These are phyloP conservation scores for Acleris laterana DNA, from an alignment of 2,888 invertebrate genomes.

Conservation along the genomic window DNA sequence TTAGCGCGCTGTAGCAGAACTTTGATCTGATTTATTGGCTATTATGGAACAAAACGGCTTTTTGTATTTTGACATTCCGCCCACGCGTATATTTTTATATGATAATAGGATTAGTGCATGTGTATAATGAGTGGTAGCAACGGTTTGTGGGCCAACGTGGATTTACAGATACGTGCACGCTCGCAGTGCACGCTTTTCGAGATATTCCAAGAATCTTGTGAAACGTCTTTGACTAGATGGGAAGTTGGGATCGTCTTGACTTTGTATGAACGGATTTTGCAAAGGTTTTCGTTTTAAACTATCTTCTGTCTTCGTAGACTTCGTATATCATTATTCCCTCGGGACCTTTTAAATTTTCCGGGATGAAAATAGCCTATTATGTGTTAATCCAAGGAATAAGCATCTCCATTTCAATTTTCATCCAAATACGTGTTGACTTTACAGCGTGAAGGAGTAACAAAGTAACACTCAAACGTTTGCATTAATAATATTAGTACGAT, in stretches of 20 bases:
- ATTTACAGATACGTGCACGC: slow-evolving; percentile 13
- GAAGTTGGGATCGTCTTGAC: neutral
- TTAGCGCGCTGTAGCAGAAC: slow-evolving; percentile 52
- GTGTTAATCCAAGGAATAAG: too few relatives aligned
- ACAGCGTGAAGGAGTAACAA: too few relatives aligned
- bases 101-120: slow-evolving; percentile 49
- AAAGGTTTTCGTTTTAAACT: too few relatives aligned
- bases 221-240: neutral
- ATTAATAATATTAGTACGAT: too few relatives aligned
- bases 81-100: slow-evolving; percentile 61
- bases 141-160: slow-evolving; percentile 12
- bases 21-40: slow-evolving; percentile 63
- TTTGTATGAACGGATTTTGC: too few relatives aligned
- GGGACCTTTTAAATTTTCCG: too few relatives aligned
- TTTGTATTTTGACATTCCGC: slow-evolving; percentile 59
- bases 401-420: too few relatives aligned
- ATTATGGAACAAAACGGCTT: slow-evolving; percentile 62
- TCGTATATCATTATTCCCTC: too few relatives aligned
- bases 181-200: neutral
- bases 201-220: slow-evolving; percentile 2
- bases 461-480: too few relatives aligned
- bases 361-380: too few relatives aligned
- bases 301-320: too few relatives aligned
- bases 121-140: slow-evolving; percentile 11
- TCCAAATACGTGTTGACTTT: too few relatives aligned